Evolutionary conservation across 2,888 invertebrate species (phyloP).

Genomic region (Artemia sinica): DNA sequence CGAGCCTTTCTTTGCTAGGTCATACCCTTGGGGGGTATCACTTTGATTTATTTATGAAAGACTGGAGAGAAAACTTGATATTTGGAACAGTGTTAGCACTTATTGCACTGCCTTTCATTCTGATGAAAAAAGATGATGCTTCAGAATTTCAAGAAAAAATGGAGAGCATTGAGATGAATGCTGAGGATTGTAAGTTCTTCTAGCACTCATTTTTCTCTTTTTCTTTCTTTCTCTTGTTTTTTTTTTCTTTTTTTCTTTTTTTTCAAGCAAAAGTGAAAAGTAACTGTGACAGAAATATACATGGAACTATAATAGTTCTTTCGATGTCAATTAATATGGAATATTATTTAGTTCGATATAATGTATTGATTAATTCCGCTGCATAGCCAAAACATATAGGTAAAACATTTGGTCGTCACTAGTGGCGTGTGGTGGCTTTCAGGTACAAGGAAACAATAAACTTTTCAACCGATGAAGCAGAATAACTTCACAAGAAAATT

Average conservation of each 20-base stretch:
- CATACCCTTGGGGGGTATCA: not conserved
- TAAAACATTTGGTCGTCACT: no score
- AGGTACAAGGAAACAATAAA: no score
- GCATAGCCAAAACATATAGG: no score
- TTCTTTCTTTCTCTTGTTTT: not conserved
- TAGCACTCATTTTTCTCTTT: not conserved
- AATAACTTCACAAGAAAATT: no score
- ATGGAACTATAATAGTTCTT: no score
- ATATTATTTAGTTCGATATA: no score
- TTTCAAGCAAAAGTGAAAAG: not conserved
- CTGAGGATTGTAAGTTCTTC: not conserved
- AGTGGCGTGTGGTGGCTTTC: no score
- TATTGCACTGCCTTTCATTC: not conserved
- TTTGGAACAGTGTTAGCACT: not conserved
- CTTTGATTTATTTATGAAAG: not conserved
- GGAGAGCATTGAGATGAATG: not conserved
- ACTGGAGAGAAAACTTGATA: not conserved
- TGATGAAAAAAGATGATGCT: constrained; percentile 9
- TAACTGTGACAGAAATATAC: no score
- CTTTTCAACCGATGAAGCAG: no score
- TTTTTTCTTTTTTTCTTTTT: not conserved
- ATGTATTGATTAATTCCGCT: no score
- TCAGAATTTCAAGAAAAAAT: not conserved
- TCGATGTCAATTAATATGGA: no score
- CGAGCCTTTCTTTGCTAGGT: not conserved